Base-by-base conservation (phyloP, 2,113 vertebrate genomes). In the Cyanistes caeruleus region DNA sequence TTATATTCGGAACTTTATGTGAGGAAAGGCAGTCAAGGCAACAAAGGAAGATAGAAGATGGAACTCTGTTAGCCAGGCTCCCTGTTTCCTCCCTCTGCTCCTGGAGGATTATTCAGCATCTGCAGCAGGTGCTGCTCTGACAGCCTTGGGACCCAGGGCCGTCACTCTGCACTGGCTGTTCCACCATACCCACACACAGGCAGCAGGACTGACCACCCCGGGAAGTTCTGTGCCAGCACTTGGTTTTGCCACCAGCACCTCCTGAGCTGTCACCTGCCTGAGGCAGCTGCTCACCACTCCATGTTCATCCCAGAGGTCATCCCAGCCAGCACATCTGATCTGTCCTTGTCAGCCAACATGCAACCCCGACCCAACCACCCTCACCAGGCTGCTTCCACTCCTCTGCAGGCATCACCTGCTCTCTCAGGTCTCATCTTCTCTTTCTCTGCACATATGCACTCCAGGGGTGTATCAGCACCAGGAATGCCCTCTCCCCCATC, bases 401-500 rank as follows among this genome's bases (percentile, higher is more conserved):
- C 69, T 95, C 60, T 16, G 3, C 46, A 78, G 49, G 24, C 35
- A 51, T 30, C 90, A 49, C 64, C 76, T 60, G 52, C 2, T 1
- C 79, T 75, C 44, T 21, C 48, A 70, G 37, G 28, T 25, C 76
- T 84, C 53, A 58, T 93, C 44, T 62, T 78, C 63, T 46, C 73
- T 73, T 78, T 77, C 37, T 68, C 78, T 60, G 39, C 65, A 24
- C 51, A 43, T n/a, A 27, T 46, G 23, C 3, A 8, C 27, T 78
- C 48, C 3, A 0, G 1, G 37, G 18, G 4, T 3, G 7, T 59
- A 74, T 56, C 65, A 65, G 49, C 30, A 41, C 28, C 4, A 7
- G 49, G 31, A 94, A 72, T 0, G 0, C 28, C 1, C 3, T 58
- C 43, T 87, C 62, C 55, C 60, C 11, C 0, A 0, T 87, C 37